phyloP scores from a whole-genome alignment of 2,888 invertebrate genomes.

The Torymus aiolomorphi region DNA sequence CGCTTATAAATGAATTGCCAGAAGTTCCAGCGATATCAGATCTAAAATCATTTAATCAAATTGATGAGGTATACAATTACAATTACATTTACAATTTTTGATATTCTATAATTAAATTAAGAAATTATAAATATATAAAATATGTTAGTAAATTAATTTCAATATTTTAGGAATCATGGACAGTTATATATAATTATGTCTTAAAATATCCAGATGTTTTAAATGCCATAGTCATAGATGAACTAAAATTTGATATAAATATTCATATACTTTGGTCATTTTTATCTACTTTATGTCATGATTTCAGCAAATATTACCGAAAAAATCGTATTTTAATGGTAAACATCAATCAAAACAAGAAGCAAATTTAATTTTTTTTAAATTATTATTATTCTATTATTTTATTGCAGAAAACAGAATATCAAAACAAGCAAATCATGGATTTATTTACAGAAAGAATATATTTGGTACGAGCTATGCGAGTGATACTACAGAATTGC shows the following conservation, averaged over 20 bases:
- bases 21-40: slow-evolving; percentile 76
- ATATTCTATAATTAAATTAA: background rate
- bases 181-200: slow-evolving; percentile 82
- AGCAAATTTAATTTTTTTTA: slow-evolving; percentile 43
- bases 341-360: slow-evolving; percentile 62
- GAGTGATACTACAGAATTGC: too few species aligned
- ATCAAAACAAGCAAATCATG: too few species aligned
- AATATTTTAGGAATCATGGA: slow-evolving; percentile 86
- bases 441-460: too few species aligned
- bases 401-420: background rate
- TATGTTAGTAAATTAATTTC: too few species aligned
- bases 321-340: slow-evolving; percentile 83
- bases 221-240: slow-evolving; percentile 77
- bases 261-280: slow-evolving; percentile 82
- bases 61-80: slow-evolving; percentile 53
- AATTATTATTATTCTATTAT: slow-evolving; percentile 18
- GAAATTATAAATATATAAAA: too few species aligned
- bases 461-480: too few species aligned
- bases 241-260: slow-evolving; percentile 77
- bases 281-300: slow-evolving; percentile 80
- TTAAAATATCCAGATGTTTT: slow-evolving; percentile 81
- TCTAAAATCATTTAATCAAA: slow-evolving; percentile 78
- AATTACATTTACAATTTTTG: background rate
- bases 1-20: slow-evolving; percentile 79
- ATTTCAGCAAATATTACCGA: slow-evolving; percentile 86